phyloP scores from a whole-genome alignment of 2,797 vertebrate species.

The Scomberomorus guttatus region DNA sequence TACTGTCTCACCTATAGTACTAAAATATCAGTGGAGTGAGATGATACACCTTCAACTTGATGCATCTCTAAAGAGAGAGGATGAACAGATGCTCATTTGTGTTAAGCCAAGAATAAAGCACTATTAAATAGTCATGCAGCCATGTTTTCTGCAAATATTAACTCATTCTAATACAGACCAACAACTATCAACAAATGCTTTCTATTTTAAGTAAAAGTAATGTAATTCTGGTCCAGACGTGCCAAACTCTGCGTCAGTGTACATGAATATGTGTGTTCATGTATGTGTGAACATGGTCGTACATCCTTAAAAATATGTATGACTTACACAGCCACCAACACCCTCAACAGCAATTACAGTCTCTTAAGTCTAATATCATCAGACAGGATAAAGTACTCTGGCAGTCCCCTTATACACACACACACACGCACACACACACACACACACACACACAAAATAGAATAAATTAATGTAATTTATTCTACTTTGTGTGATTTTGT shows the following conservation, averaged over 20 bases:
- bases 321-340: neutral
- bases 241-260: neutral
- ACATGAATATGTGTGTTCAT: neutral
- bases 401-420: neutral
- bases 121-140: neutral
- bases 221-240: neutral
- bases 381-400: slow-evolving; percentile 18
- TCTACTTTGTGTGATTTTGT: no score
- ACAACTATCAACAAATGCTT: neutral
- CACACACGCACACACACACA: neutral
- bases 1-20: neutral
- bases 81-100: neutral
- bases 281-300: neutral
- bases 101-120: neutral
- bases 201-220: neutral
- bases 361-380: slow-evolving; percentile 24
- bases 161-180: neutral
- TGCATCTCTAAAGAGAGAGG: neutral
- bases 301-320: slow-evolving; percentile 10
- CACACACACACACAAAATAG: no score
- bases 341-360: slow-evolving; percentile 18
- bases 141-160: no score
- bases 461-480: no score
- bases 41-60: neutral
- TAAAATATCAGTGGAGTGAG: neutral